Conservation (phyloP, 2,113 vertebrate genomes). For the Pomatostomus ruficeps region DNA sequence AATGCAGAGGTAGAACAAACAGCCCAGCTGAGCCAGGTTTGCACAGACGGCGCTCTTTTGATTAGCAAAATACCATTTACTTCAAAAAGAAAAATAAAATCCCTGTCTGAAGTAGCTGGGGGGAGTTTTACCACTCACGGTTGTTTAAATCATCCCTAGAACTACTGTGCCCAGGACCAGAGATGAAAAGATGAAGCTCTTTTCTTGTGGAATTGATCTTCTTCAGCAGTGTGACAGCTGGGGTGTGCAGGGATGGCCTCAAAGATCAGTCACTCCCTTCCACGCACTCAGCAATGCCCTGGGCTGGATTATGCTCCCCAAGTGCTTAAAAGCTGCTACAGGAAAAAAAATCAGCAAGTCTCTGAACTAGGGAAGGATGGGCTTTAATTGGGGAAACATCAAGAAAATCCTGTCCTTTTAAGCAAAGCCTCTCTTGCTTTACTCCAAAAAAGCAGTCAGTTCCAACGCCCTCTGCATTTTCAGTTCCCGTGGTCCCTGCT, state of each 20-base stretch:
- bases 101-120: background rate
- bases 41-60: background rate
- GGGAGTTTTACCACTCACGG: background rate
- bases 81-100: background rate
- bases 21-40: background rate
- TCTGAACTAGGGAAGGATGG: background rate
- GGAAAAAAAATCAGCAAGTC: background rate
- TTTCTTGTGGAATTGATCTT: background rate
- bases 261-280: background rate
- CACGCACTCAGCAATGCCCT: background rate
- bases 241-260: background rate
- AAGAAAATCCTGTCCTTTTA: background rate
- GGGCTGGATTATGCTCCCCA: background rate
- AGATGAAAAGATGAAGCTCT: background rate
- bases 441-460: background rate
- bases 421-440: background rate
- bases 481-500: background rate
- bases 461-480: background rate
- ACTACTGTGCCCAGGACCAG: background rate
- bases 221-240: background rate
- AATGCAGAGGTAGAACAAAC: background rate
- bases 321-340: background rate
- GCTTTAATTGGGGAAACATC: background rate
- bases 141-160: background rate
- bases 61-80: background rate